phyloP scores from a whole-genome alignment of 2,797 vertebrate species.

The Dendrocincla fuliginosa region DNA sequence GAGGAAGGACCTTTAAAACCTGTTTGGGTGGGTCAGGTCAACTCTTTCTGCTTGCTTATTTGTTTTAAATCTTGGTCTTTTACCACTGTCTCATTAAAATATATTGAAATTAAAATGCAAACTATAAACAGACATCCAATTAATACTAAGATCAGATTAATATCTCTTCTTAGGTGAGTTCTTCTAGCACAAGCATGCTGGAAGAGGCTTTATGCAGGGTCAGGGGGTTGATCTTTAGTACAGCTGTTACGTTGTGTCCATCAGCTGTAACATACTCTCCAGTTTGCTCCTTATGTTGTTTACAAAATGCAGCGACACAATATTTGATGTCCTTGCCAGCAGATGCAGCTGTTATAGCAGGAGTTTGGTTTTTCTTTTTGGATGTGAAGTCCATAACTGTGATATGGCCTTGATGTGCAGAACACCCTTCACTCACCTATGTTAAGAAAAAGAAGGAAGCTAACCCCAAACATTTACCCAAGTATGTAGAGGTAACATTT shows the following conservation, averaged over 20 bases:
- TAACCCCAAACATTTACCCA: background rate
- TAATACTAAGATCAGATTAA: background rate
- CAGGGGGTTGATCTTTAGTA: background rate
- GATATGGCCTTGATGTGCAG: constrained; percentile 18
- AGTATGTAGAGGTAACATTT: background rate
- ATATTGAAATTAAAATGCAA: background rate
- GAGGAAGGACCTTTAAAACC: background rate
- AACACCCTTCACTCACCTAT: fast-evolving
- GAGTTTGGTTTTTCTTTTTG: background rate
- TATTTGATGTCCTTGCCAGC: constrained; percentile 61
- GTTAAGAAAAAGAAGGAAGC: background rate
- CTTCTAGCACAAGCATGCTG: background rate
- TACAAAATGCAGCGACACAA: constrained; percentile 42
- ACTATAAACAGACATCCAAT: background rate
- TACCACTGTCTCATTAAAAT: fast-evolving
- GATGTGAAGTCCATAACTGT: background rate
- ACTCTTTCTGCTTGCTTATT: background rate
- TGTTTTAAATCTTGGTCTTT: background rate
- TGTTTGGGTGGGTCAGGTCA: background rate
- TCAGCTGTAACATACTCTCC: background rate
- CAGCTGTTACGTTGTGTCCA: background rate
- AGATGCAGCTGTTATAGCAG: constrained; percentile 61
- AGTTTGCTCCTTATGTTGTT: constrained; percentile 27
- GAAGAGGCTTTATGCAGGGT: background rate
- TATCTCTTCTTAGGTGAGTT: background rate